These are phyloP conservation scores for Steinernema hermaphroditum DNA, from an alignment of 2,888 invertebrate genomes.

Conservation along the genomic window DNA sequence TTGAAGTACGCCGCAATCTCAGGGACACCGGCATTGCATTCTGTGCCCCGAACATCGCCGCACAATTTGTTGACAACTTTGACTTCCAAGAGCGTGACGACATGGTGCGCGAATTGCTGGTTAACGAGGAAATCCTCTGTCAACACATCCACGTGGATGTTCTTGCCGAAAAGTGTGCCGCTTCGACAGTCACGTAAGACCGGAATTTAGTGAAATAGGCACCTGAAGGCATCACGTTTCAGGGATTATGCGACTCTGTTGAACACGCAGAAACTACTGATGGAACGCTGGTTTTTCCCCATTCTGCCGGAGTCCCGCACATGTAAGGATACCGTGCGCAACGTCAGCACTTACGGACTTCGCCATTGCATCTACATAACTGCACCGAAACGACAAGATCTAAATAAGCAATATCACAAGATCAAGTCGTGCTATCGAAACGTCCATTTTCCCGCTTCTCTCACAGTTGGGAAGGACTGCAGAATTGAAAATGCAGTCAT, in stretches of 20 bases:
- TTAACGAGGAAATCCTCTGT: slow-evolving; percentile 58
- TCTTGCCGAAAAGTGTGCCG: slow-evolving; percentile 41
- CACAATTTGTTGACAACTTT: slow-evolving; percentile 61
- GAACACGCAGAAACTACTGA: slow-evolving; percentile 42
- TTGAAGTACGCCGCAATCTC: slow-evolving; percentile 52
- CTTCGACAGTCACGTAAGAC: slow-evolving; percentile 44
- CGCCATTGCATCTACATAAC: not conserved
- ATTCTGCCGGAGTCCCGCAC: slow-evolving; percentile 41
- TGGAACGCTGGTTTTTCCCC: slow-evolving; percentile 52
- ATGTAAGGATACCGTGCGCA: not conserved
- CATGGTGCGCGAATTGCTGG: slow-evolving; percentile 56
- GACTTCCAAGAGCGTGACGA: slow-evolving; percentile 57
- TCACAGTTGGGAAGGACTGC: slow-evolving; percentile 35
- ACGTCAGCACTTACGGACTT: not conserved
- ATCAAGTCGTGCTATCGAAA: not conserved
- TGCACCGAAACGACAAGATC: not conserved
- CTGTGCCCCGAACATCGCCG: slow-evolving; percentile 51
- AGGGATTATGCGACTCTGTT: slow-evolving; percentile 44
- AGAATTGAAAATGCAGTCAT: slow-evolving; percentile 34
- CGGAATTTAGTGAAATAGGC: not conserved
- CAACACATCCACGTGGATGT: slow-evolving; percentile 59
- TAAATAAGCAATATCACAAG: not conserved
- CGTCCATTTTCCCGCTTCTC: slow-evolving; percentile 11
- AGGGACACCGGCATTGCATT: slow-evolving; percentile 52
- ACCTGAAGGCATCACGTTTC: not conserved